These are phyloP conservation scores for Platycheirus albimanus DNA, from an alignment of 2,888 invertebrate genomes.

Conservation along the genomic window DNA sequence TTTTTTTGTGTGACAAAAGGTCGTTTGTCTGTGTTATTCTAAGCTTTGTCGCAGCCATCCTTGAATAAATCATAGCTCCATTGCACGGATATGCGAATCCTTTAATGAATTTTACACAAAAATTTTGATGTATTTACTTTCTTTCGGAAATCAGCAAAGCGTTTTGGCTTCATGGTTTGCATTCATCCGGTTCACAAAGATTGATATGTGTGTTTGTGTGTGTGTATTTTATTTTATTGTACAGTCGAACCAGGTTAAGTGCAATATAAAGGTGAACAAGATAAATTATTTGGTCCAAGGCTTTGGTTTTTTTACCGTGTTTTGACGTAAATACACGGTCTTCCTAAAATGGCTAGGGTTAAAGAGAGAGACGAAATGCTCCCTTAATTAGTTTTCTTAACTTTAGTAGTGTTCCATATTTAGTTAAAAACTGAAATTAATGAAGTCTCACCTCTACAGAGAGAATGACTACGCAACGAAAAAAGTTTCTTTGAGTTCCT, in stretches of 20 bases:
- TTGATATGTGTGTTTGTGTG: neutral
- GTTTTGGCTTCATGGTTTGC: slow-evolving; percentile 37
- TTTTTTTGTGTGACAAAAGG: slow-evolving; percentile 3
- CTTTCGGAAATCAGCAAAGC: slow-evolving; percentile 56
- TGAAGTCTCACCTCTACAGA: no score
- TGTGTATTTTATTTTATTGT: slow-evolving; percentile 4
- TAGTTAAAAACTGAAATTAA: no score
- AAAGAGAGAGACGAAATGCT: no score
- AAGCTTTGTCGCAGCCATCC: neutral
- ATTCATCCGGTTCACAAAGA: slow-evolving; percentile 22
- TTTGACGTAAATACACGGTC: no score
- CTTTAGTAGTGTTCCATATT: no score
- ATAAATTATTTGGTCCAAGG: no score
- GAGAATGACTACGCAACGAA: no score
- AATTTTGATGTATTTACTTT: slow-evolving; percentile 42
- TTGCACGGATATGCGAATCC: neutral
- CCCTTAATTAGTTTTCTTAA: no score
- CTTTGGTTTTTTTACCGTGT: no score
- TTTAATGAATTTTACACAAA: slow-evolving; percentile 4
- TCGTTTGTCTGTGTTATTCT: slow-evolving; percentile 7
- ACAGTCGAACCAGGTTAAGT: slow-evolving; percentile 5
- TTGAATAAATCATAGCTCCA: slow-evolving; percentile 20
- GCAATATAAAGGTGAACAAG: no score
- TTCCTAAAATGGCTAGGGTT: no score
- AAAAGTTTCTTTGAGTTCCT: no score